Evolutionary conservation across 2,113 vertebrate species (phyloP).

Genomic region (Syrrhaptes paradoxus): DNA sequence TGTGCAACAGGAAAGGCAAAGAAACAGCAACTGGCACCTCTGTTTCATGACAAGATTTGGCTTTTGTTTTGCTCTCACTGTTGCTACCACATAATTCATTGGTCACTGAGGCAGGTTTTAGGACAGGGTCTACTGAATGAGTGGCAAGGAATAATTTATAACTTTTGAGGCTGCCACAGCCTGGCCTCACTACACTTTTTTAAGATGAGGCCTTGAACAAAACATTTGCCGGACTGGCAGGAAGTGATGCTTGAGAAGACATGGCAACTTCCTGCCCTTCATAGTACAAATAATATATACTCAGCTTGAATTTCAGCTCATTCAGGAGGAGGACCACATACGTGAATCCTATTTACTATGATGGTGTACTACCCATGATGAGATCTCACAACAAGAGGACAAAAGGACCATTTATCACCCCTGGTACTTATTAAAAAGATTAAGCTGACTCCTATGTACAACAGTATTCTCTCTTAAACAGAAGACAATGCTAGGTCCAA

Average conservation of each 20-base stretch:
- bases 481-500: not conserved
- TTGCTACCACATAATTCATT: not conserved
- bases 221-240: not conserved
- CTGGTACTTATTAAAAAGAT: not conserved
- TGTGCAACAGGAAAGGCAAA: not conserved
- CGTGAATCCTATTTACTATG: not conserved
- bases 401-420: not conserved
- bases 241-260: not conserved
- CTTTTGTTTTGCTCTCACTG: not conserved
- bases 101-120: not conserved
- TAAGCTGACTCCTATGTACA: not conserved
- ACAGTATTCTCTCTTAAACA: not conserved
- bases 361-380: not conserved
- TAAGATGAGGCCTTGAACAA: not conserved
- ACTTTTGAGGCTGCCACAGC: not conserved
- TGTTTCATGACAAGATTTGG: not conserved
- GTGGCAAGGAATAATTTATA: not conserved
- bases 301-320: not conserved
- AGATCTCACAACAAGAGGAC: not conserved
- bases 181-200: not conserved
- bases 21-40: not conserved
- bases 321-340: not conserved
- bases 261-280: not conserved
- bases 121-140: not conserved
- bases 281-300: rapidly evolving